A percentile compares a stretch with the other conserved stretches of the same genome.
These are phyloP conservation scores for Mastomys natalensis DNA, from an alignment of 2,113 vertebrate species.

Conservation along the genomic window DNA sequence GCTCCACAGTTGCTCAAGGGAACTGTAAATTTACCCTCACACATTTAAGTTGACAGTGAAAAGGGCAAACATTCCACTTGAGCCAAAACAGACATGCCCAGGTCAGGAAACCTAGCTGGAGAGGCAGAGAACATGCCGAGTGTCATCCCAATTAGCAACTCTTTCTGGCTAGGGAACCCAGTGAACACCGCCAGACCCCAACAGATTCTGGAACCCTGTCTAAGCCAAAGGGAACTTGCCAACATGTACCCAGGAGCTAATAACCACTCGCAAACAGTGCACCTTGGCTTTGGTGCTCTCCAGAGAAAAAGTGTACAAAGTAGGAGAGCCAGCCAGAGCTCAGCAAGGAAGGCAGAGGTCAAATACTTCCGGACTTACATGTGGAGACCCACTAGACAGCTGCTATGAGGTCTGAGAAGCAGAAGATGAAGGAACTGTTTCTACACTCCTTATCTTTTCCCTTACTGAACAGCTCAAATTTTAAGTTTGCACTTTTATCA, in stretches of 20 bases:
- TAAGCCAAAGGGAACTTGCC: constrained; percentile 76
- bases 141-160: constrained; percentile 65
- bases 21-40: constrained; percentile 24
- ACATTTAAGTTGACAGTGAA: constrained; percentile 36
- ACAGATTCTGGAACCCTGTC: constrained; percentile 57
- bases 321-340: constrained; percentile 78
- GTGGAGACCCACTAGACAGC: constrained; percentile 63
- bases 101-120: constrained; percentile 22
- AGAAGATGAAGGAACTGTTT: neutral
- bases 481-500: neutral
- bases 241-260: constrained; percentile 82
- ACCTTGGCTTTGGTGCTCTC: constrained; percentile 87
- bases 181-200: constrained; percentile 47
- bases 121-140: constrained; percentile 40
- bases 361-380: constrained; percentile 66
- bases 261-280: constrained; percentile 82
- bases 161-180: constrained; percentile 61
- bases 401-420: constrained; percentile 50
- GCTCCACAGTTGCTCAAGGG: constrained; percentile 19
- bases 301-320: constrained; percentile 81
- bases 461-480: neutral
- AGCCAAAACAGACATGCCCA: constrained; percentile 52
- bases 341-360: constrained; percentile 68
- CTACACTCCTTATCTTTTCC: neutral
- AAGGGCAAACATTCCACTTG: constrained; percentile 7